These are phyloP conservation scores for Eledone cirrhosa DNA, from an alignment of 2,888 invertebrate species.

Conservation along the genomic window DNA sequence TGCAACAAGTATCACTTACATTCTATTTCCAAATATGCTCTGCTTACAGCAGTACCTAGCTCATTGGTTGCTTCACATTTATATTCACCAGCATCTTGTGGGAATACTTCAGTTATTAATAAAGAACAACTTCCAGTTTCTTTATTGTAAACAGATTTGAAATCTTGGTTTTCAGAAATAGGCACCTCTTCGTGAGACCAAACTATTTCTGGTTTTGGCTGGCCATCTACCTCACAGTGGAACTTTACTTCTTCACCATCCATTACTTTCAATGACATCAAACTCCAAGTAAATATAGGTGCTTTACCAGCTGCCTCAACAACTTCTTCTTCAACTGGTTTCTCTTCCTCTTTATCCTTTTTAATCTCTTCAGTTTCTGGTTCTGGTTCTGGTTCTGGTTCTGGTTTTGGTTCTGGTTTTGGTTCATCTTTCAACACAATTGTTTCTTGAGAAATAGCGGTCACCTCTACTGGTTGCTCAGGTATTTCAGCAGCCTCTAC, in stretches of 20 bases:
- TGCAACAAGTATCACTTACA: constrained; percentile 46
- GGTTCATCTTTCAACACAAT: constrained; percentile 42
- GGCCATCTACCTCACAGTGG: constrained; percentile 57
- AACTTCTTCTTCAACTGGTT: constrained; percentile 36
- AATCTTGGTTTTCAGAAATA: constrained; percentile 59
- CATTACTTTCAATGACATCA: constrained; percentile 83
- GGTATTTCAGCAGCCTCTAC: constrained; percentile 45
- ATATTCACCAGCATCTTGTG: constrained; percentile 95
- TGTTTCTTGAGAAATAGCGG: not conserved
- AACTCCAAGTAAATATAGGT: constrained; percentile 80
- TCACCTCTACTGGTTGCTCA: constrained; percentile 31
- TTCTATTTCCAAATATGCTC: constrained; percentile 62
- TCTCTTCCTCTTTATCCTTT: constrained; percentile 38
- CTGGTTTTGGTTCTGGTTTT: constrained; percentile 33
- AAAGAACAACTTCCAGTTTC: constrained; percentile 73
- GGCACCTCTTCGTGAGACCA: constrained; percentile 89
- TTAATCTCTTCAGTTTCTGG: constrained; percentile 31
- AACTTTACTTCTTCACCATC: constrained; percentile 88
- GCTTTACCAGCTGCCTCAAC: constrained; percentile 69
- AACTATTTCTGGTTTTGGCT: constrained; percentile 70
- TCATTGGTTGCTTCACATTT: constrained; percentile 95
- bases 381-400: constrained; percentile 21
- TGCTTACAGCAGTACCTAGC: constrained; percentile 93
- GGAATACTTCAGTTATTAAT: constrained; percentile 94
- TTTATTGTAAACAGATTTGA: constrained; percentile 56